Conservation (phyloP, 2,888 invertebrate species). For the Brachynemurus nebulosus region DNA sequence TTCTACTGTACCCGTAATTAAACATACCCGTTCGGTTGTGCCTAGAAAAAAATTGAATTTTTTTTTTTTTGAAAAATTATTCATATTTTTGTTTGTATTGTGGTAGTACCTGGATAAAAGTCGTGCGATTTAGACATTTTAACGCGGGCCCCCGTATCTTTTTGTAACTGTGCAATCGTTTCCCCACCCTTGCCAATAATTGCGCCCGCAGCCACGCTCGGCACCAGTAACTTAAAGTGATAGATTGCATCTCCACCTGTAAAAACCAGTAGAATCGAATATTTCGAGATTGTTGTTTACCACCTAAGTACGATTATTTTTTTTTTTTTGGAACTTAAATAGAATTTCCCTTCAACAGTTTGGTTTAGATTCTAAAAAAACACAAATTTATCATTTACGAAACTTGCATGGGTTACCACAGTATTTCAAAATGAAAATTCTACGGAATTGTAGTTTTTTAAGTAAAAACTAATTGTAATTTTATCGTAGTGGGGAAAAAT, state of each 20-base stretch:
- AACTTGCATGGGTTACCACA: too few species aligned
- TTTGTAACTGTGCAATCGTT: constrained; percentile 94
- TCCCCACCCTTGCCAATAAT: constrained; percentile 99
- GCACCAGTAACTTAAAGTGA: constrained; percentile 95
- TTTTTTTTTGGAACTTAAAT: neutral
- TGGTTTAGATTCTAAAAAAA: too few species aligned
- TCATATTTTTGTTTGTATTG: neutral
- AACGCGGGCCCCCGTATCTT: constrained; percentile 92
- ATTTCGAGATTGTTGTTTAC: neutral
- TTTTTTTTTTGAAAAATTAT: too few species aligned
- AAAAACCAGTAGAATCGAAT: too few species aligned
- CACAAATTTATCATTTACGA: too few species aligned
- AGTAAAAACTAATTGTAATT: too few species aligned
- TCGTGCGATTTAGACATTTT: constrained; percentile 99
- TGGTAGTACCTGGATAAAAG: constrained; percentile 80
- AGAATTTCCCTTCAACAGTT: too few species aligned
- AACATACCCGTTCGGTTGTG: constrained; percentile 85
- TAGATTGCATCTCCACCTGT: constrained; percentile 74
- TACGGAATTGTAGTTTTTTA: too few species aligned
- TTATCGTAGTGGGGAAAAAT: too few species aligned
- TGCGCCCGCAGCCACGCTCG: constrained; percentile 93
- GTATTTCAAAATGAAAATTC: too few species aligned
- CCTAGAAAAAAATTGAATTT: constrained; percentile 43
- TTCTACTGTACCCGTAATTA: constrained; percentile 82
- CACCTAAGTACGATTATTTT: neutral